Evolutionary conservation across 1,140 invertebrate genomes (phyloP), one percentile per base, ranked within the genome.

Genomic region (Euwallacea fornicatus): DNA sequence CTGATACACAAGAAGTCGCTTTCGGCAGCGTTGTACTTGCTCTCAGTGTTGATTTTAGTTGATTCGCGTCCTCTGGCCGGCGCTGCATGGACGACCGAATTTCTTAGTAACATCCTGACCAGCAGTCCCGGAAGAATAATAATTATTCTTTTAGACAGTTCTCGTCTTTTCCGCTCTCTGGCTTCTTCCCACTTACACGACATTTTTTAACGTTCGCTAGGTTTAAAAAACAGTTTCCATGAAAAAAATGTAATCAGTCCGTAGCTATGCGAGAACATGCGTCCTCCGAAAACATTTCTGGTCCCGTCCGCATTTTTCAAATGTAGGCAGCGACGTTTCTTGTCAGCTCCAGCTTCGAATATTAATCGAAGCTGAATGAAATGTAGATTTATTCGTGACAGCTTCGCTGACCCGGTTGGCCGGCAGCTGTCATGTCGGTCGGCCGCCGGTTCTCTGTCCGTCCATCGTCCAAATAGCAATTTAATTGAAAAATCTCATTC

Each of bases 401-500:
- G 69, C 63, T 71, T 13, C 43, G 55, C 61, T 68, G 71, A 72
- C 65, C 71, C 63, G 33, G 63, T 66, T 44, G 59, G 61, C 54
- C 53, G 55, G 60, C 70, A 61, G 61, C 64, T 66, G 63, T 53
- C 64, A 47, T 41, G 21, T 47, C 42, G 16, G 68, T 63, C 47
- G 67, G 53, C 56, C 42, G 64, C 42, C 41, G 16, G 7, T 33
- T 55, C 42, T 46, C 66, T 41, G 55, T 63, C 66, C 46, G 55
- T 63, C 59, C 60, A 66, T 65, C 61, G 67, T 62, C 74, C 72
- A 78, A 76, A 81, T 81, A 69, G 78, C 62, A 67, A 80, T 81
- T 80, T 81, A 81, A 81, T 81, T 80, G 80, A 80, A 80, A 80
- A 79, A 73, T 80, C 79, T 81, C 80, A 80, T 81, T 81, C 80